Evolutionary conservation across 2,888 invertebrate genomes (phyloP), one percentile per base, ranked within the genome.

Genomic region (Eumerus sabulonum): DNA sequence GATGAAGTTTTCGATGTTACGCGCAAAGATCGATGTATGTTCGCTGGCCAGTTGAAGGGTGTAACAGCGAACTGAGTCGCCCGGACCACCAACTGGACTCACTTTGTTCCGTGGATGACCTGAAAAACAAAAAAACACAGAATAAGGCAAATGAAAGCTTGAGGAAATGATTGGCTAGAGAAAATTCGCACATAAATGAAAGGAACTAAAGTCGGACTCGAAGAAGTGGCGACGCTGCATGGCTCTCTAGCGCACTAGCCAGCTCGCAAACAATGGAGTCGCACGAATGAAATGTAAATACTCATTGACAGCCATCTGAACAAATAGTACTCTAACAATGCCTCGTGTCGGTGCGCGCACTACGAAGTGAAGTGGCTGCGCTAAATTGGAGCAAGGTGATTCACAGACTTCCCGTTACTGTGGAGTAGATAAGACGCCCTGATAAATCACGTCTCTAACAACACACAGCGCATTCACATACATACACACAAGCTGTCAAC

Each of bases 1-100:
- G 79, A 98, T 96, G 88, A 98, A 98, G 90, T 97, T 95, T 88
- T 96, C 95, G 72, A 98, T 95, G 85, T 96, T 96, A 88, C 95
- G 95, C 42, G 97, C 96, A 87, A 98, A 98, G 1, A 96, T 96
- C 16, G 97, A 97, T 85, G 93, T 93, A 85, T 93, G 93, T 90
- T 97, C 96, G 79, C 93, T 93, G 0, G 96, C 95, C 62, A 97
- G 90, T 82, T 94, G 94, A 1, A 96, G 89, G 7, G 95, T 95
- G 87, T 96, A 96, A 2, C 93, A 92, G 27, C 95, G 91, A 68
- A 96, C 91, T 1, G 94, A 92, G 14, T 94, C 93, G 42, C 95
- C 95, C 0, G 92, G 91, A 0, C 92, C 92, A 62, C 92, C 92
- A 19, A 90, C 91, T 17, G 85, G 82, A 68, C 86, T 88, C 45